Conservation (phyloP, 2,113 vertebrate genomes). For the Upupa epops region DNA sequence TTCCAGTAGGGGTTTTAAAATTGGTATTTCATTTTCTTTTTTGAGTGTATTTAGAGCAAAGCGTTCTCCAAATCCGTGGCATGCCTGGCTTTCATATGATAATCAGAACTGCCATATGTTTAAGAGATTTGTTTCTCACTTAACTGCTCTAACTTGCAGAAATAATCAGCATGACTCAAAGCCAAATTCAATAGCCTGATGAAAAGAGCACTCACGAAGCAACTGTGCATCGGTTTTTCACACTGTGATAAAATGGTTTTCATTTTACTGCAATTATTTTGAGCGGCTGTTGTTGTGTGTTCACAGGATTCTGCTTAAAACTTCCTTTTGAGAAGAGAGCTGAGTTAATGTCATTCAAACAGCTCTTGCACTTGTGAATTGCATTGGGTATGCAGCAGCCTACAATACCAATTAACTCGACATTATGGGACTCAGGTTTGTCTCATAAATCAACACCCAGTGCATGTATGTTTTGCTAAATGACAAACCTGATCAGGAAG, state of each 20-base stretch:
- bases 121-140: slow-evolving; percentile 51
- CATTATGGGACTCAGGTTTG: not conserved
- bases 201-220: slow-evolving; percentile 34
- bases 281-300: not conserved
- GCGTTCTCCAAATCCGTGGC: slow-evolving; percentile 28
- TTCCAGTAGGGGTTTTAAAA: not conserved
- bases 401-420: not conserved
- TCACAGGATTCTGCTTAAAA: slow-evolving; percentile 17
- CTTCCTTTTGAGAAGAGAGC: not conserved
- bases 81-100: slow-evolving; percentile 40
- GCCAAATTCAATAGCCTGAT: slow-evolving; percentile 1
- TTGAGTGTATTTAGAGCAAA: not conserved
- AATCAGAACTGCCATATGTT: slow-evolving; percentile 53
- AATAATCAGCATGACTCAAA: slow-evolving; percentile 56
- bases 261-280: slow-evolving; percentile 34
- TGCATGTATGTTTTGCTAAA: not conserved
- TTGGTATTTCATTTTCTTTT: slow-evolving; percentile 13
- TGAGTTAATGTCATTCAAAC: not conserved
- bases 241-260: slow-evolving; percentile 38
- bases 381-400: not conserved
- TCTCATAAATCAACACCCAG: not conserved
- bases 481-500: not conserved
- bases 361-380: not conserved
- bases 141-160: slow-evolving; percentile 41
- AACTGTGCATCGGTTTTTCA: slow-evolving; percentile 8